Base-by-base conservation (phyloP, 2,113 vertebrate species). In the Bos indicus region DNA sequence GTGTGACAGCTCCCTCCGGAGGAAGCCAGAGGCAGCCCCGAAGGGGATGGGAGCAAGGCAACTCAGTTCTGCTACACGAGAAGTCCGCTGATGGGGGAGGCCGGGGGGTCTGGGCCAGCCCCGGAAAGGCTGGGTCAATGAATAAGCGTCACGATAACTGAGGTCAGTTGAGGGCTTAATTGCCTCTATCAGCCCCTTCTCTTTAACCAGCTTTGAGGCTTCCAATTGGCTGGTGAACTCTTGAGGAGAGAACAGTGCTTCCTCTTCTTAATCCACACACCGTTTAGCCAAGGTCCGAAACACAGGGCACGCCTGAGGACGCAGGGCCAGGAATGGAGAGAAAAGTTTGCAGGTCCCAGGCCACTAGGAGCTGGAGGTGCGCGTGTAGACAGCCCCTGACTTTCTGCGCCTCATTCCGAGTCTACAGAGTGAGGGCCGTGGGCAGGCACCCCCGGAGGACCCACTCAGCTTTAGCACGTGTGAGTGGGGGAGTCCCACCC, bases 241-340 rank as follows among this genome's bases (percentile, higher is more conserved):
- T 81, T n/a, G 2, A 19, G 25, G 30, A 43, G 52, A 64, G 28
- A 59, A 6, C 0, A 26, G 14, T 6, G 14, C 2, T 71, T 36
- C 90, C 48, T 46, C 12, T 28, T 30, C 54, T 7, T 5, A 11
- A 13, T 14, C 60, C 60, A 12, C 1, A 13, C 7, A 7, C 25
- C 5, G 1, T n/a, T 77, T 8, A 36, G 16, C 36, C 7, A 16
- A 46, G 67, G 57, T 36, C 23, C 28, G 2, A 48, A 0, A 17
- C 0, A 0, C 0, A 0, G 1, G 4, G 7, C 0, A 9, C 1
- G 0, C 14, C 5, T 17, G 17, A 3, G 40, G 84, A 11, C 3
- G 11, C 6, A 0, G 33, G 3, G 11, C 67, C 74, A 8, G 51
- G 59, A 14, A 12, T 7, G 12, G 11, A 51, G 48, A 10, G 16